These are phyloP conservation scores for Anastrepha obliqua DNA, from an alignment of 1,140 invertebrate genomes.

Conservation along the genomic window DNA sequence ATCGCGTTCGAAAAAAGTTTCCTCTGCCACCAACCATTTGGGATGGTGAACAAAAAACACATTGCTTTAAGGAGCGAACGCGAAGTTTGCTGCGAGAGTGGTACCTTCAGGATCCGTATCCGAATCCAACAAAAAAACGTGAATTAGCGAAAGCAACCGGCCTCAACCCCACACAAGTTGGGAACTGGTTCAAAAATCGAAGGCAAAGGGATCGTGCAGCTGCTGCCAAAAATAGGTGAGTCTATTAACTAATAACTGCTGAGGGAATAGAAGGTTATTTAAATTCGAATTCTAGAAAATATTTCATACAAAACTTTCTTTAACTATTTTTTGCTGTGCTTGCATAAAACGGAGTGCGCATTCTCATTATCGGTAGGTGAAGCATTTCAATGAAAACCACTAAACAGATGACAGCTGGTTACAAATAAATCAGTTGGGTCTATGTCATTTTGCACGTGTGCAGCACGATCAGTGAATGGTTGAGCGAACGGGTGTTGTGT, in stretches of 20 bases:
- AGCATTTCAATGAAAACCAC: slow-evolving; percentile 16
- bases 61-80: slow-evolving; percentile 99
- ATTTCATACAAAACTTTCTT: neutral
- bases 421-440: slow-evolving; percentile 33
- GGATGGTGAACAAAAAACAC: slow-evolving; percentile 99
- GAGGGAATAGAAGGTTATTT: too few relatives aligned
- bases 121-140: slow-evolving; percentile 98
- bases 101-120: slow-evolving; percentile 99
- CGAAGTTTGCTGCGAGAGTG: slow-evolving; percentile 95
- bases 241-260: slow-evolving; percentile 19
- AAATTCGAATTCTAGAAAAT: too few relatives aligned
- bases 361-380: slow-evolving; percentile 20
- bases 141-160: slow-evolving; percentile 98
- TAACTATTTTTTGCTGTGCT: neutral
- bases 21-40: slow-evolving; percentile 98
- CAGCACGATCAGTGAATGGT: neutral
- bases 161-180: slow-evolving; percentile 98
- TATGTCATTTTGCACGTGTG: slow-evolving; percentile 47
- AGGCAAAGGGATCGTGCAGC: slow-evolving; percentile 98
- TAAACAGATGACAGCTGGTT: slow-evolving; percentile 6
- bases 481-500: neutral
- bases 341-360: neutral
- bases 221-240: slow-evolving; percentile 98
- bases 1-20: slow-evolving; percentile 99
- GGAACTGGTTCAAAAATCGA: slow-evolving; percentile 99